These are phyloP conservation scores for Zenarchopterus dispar DNA, from an alignment of 2,797 vertebrate species.

Conservation along the genomic window DNA sequence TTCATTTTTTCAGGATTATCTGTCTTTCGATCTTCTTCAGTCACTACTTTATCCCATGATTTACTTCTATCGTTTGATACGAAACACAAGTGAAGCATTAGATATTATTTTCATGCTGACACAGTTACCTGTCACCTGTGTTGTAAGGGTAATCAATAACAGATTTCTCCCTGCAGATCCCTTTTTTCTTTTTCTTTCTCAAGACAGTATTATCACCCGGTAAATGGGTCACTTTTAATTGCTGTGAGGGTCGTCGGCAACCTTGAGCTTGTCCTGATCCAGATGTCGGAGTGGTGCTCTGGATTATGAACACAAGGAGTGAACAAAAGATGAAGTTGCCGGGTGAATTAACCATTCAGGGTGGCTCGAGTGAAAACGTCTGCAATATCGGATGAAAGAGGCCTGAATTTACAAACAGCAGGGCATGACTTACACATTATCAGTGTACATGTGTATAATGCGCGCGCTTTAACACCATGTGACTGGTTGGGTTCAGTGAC, in stretches of 20 bases:
- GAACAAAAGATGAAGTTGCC: conserved; percentile 5
- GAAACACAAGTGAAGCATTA: neutral
- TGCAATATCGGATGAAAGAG: conserved; percentile 9
- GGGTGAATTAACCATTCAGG: conserved; percentile 30
- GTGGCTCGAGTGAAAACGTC: conserved; percentile 19
- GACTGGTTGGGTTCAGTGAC: neutral
- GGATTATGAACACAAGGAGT: conserved; percentile 1
- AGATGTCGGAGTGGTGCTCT: conserved; percentile 10
- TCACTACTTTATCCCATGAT: too few relatives aligned
- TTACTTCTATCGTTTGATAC: too few relatives aligned
- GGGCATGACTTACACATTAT: neutral
- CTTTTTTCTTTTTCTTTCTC: conserved; percentile 14
- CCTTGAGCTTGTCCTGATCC: conserved; percentile 24
- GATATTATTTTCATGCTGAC: conserved; percentile 21
- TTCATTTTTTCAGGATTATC: too few relatives aligned
- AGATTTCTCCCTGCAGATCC: conserved; percentile 7
- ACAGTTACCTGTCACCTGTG: conserved; percentile 24
- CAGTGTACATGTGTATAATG: neutral
- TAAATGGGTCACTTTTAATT: conserved; percentile 50
- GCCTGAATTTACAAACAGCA: conserved; percentile 12
- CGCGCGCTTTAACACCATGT: neutral
- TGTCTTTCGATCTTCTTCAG: too few relatives aligned
- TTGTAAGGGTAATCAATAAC: conserved; percentile 44
- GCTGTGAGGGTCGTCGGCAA: conserved; percentile 39
- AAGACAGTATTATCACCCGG: conserved; percentile 21